phyloP scores from a whole-genome alignment of 2,113 vertebrate species.

The Elachura formosa region DNA sequence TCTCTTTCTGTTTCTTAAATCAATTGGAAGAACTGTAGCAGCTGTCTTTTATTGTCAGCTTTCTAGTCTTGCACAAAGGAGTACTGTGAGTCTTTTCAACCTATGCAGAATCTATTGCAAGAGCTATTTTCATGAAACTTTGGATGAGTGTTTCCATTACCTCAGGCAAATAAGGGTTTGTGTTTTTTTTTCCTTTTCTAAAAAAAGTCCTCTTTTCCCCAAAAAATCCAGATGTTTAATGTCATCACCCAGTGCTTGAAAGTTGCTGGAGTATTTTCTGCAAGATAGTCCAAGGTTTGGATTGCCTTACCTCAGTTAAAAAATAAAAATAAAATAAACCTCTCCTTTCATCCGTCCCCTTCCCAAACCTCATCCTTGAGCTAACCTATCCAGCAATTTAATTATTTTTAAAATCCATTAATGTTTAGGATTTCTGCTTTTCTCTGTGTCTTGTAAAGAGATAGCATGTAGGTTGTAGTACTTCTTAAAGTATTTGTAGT shows the following conservation, averaged over 20 bases:
- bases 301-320: background rate
- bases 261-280: background rate
- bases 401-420: background rate
- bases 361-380: background rate
- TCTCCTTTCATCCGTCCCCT: background rate
- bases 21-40: background rate
- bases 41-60: background rate
- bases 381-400: background rate
- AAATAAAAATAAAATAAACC: background rate
- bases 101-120: background rate
- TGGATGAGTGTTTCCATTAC: conserved; percentile 28
- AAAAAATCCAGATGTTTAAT: background rate
- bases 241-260: background rate
- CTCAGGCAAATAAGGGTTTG: conserved; percentile 8
- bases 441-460: background rate
- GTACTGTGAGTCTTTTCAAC: background rate
- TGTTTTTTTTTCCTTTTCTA: background rate
- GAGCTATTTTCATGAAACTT: background rate
- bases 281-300: background rate
- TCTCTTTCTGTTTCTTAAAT: conserved; percentile 5
- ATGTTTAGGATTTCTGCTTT: background rate
- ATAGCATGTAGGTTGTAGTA: fast-evolving
- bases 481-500: background rate
- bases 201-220: background rate
- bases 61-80: background rate